Percentiles rank a stretch among this genome's conserved stretches.
Conservation (phyloP, 2,888 invertebrate species). For the Oxystoma pomonae region DNA sequence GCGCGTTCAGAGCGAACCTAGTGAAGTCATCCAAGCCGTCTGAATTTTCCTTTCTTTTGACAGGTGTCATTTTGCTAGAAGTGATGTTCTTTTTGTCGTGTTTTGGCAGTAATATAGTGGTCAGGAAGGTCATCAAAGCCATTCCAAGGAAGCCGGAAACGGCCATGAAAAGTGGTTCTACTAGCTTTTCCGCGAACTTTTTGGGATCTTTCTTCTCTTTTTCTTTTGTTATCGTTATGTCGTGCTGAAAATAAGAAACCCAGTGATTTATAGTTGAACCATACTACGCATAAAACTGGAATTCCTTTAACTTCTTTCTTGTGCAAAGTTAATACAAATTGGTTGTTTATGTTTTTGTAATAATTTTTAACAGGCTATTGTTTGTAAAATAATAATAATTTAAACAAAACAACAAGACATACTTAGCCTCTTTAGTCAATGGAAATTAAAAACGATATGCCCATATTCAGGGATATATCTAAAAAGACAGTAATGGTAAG, state of each 20-base stretch:
- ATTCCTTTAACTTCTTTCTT: too few relatives aligned
- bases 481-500: too few relatives aligned
- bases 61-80: slow-evolving; percentile 27
- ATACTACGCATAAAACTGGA: too few relatives aligned
- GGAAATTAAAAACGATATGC: too few relatives aligned
- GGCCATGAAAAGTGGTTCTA: slow-evolving; percentile 55
- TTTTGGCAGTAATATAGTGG: slow-evolving; percentile 51
- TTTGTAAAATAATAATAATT: too few relatives aligned
- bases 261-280: too few relatives aligned
- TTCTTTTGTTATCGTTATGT: slow-evolving; percentile 39
- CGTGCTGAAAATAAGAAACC: slow-evolving; percentile 42
- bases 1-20: slow-evolving; percentile 45
- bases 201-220: slow-evolving; percentile 37
- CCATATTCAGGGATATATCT: too few relatives aligned
- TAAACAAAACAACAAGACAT: too few relatives aligned
- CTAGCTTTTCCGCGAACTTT: slow-evolving; percentile 39
- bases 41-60: slow-evolving; percentile 28
- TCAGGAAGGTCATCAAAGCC: slow-evolving; percentile 53
- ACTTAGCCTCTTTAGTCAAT: too few relatives aligned
- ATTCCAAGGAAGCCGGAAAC: slow-evolving; percentile 56
- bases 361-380: too few relatives aligned
- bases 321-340: too few relatives aligned
- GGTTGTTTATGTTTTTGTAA: too few relatives aligned
- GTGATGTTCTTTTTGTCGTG: slow-evolving; percentile 31
- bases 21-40: slow-evolving; percentile 44